Conservation (phyloP, 2,113 vertebrate genomes). For the Rutilus rutilus region DNA sequence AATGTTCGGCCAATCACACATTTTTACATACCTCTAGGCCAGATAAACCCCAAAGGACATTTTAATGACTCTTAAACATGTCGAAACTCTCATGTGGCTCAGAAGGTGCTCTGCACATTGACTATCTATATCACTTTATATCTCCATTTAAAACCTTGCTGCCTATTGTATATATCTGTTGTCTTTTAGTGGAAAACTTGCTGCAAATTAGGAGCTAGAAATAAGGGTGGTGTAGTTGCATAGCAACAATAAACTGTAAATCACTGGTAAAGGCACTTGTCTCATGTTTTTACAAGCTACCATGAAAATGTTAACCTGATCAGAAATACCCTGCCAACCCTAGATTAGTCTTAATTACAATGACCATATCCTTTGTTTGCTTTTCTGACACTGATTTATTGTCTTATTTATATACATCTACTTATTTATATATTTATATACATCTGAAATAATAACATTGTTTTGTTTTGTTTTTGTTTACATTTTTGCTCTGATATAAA, state of each 20-base stretch:
- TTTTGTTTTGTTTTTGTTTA: not conserved
- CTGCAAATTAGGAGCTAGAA: constrained; percentile 24
- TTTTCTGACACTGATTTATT: constrained; percentile 23
- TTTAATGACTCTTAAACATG: not conserved
- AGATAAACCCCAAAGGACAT: not conserved
- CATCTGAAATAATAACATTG: constrained; percentile 8
- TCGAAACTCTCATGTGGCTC: not conserved
- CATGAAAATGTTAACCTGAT: constrained; percentile 47
- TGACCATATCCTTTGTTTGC: constrained; percentile 29
- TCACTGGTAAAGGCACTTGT: constrained; percentile 50
- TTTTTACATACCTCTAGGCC: not conserved
- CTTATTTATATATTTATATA: not conserved
- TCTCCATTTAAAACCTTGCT: not conserved
- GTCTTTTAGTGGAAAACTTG: not conserved
- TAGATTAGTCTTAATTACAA: constrained; percentile 49
- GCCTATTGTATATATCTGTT: not conserved
- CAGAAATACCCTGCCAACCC: constrained; percentile 53
- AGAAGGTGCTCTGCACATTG: not conserved
- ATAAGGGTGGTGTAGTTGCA: constrained; percentile 35
- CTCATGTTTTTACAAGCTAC: constrained; percentile 68
- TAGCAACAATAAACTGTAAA: constrained; percentile 57
- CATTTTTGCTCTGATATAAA: constrained; percentile 27
- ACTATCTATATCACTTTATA: not conserved
- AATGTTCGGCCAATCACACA: not conserved
- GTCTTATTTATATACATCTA: constrained; percentile 12